These are phyloP conservation scores for Mesitornis unicolor DNA, from an alignment of 2,113 vertebrate species.

Conservation along the genomic window DNA sequence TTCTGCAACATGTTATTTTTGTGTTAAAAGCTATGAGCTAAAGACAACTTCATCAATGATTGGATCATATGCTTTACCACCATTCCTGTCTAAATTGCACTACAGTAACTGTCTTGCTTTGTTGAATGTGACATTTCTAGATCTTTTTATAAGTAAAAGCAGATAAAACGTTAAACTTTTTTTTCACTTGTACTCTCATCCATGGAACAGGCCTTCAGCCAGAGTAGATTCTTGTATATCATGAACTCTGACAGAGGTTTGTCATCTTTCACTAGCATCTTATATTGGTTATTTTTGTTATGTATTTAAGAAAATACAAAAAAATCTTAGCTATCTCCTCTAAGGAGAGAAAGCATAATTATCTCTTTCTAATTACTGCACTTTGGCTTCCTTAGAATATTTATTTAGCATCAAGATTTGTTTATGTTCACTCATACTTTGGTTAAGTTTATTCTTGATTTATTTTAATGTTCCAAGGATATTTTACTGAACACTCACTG, in stretches of 20 bases:
- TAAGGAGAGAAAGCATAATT: neutral
- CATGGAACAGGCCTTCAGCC: neutral
- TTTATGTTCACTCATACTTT: neutral
- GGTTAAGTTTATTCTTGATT: neutral
- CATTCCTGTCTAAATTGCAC: neutral
- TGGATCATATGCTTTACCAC: neutral
- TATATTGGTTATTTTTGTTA: neutral
- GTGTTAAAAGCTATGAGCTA: neutral
- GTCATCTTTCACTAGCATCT: neutral
- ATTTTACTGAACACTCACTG: neutral
- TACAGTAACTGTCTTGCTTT: neutral
- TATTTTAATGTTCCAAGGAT: constrained; percentile 30
- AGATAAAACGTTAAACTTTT: neutral
- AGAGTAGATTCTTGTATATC: neutral
- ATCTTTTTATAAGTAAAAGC: neutral
- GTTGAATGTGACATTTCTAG: neutral
- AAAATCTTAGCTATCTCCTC: neutral
- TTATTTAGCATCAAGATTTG: neutral
- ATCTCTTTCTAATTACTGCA: neutral
- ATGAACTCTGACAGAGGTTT: neutral
- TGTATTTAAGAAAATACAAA: neutral
- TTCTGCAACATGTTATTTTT: neutral
- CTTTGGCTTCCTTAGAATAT: neutral
- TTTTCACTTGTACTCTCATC: too few species aligned
- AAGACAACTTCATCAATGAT: neutral